A percentile compares a stretch with the other conserved stretches of the same genome.
phyloP scores from a whole-genome alignment of 2,888 invertebrate genomes.

The Dasysyrphus albostriatus region DNA sequence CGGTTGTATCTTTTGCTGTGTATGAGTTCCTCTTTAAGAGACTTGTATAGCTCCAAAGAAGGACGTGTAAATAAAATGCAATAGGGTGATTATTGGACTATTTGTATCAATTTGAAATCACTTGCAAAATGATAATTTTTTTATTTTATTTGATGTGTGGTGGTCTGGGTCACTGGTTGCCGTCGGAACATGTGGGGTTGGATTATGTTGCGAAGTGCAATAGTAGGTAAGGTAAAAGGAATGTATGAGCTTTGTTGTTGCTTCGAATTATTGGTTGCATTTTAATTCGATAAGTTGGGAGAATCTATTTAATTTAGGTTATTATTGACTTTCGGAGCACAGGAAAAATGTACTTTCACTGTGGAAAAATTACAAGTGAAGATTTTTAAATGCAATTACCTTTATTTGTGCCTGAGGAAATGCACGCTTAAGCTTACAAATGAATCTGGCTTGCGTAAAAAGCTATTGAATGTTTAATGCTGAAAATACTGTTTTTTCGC shows the following conservation, averaged over 20 bases:
- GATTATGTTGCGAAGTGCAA: conserved; percentile 38
- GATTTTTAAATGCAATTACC: no score
- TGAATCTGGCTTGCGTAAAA: no score
- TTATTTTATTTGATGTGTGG: conserved; percentile 38
- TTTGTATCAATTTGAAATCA: conserved; percentile 82
- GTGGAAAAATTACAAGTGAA: no score
- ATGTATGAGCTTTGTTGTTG: conserved; percentile 25
- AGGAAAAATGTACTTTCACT: no score
- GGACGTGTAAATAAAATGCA: conserved; percentile 80
- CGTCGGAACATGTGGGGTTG: conserved; percentile 8
- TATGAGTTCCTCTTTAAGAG: neutral
- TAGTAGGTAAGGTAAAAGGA: conserved; percentile 19
- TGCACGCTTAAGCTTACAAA: no score
- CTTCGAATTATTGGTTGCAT: conserved; percentile 26
- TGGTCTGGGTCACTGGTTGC: conserved; percentile 6
- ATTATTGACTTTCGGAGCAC: neutral
- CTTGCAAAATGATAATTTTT: conserved; percentile 70
- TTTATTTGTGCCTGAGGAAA: no score
- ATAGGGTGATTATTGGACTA: conserved; percentile 83
- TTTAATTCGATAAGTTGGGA: neutral
- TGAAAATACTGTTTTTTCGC: no score
- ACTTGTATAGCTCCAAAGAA: conserved; percentile 30
- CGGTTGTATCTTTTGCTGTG: neutral
- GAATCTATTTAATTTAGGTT: conserved; percentile 9
- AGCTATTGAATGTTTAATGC: no score